Conservation (phyloP, 2,797 vertebrate genomes). For the Hemibagrus guttatus region DNA sequence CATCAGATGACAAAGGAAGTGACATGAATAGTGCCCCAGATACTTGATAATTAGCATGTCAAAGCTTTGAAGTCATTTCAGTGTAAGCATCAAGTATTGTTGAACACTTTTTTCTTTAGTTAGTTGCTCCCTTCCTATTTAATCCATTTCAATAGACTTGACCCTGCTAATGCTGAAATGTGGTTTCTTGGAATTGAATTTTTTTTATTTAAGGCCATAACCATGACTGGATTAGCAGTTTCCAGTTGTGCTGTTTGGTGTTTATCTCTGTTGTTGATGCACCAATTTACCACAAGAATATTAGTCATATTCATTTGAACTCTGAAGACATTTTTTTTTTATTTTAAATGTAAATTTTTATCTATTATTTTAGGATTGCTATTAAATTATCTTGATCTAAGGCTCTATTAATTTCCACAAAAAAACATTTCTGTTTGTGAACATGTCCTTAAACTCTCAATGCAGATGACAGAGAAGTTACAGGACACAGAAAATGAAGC, state of each 20-base stretch:
- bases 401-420: not conserved
- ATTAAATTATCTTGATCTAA: not conserved
- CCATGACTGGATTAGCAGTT: not conserved
- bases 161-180: not conserved
- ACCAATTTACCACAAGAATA: not conserved
- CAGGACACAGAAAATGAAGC: slow-evolving; percentile 96
- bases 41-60: not conserved
- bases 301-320: not conserved
- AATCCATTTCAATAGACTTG: not conserved
- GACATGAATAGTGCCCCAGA: not conserved
- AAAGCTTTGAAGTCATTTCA: not conserved
- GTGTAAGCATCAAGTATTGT: not conserved
- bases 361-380: not conserved
- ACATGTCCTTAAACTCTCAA: not conserved
- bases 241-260: not conserved
- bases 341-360: not conserved
- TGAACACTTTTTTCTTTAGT: not conserved
- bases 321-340: not conserved
- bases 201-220: not conserved
- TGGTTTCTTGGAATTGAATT: not conserved
- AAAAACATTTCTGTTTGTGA: slow-evolving; percentile 27
- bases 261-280: not conserved
- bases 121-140: not conserved
- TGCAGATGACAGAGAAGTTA: slow-evolving; percentile 91
- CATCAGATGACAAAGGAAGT: not conserved